Conservation (phyloP, 2,113 vertebrate genomes). For the Plestiodon gilberti region DNA sequence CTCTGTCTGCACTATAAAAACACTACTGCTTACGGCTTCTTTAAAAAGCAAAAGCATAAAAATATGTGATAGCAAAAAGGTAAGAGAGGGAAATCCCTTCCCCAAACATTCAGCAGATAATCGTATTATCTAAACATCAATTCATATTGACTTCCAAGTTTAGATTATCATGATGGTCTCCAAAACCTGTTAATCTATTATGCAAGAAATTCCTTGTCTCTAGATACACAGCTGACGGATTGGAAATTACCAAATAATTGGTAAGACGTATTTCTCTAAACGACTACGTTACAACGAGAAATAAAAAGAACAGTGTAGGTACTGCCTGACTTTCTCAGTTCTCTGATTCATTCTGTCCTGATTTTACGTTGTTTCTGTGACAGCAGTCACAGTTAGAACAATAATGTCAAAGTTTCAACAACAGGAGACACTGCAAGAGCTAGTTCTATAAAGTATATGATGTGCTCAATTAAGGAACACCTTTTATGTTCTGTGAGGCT, state of each 20-base stretch:
- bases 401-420: slow-evolving; percentile 5
- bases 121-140: not conserved
- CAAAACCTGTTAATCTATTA: not conserved
- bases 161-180: not conserved
- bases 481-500: not conserved
- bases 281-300: not conserved
- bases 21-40: not conserved
- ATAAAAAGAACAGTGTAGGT: not conserved
- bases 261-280: not conserved
- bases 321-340: not conserved
- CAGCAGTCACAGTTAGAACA: not conserved
- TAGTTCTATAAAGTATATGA: not conserved
- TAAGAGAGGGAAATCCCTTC: slow-evolving; percentile 3
- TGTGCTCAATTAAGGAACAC: not conserved
- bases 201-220: slow-evolving; percentile 3
- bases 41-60: not conserved
- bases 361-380: not conserved
- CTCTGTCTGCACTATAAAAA: not conserved
- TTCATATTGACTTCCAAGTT: not conserved
- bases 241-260: slow-evolving; percentile 1
- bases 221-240: slow-evolving; percentile 17
- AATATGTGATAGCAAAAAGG: not conserved
- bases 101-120: not conserved
- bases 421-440: not conserved
- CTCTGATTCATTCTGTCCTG: not conserved